phyloP scores from a whole-genome alignment of 2,113 vertebrate species.

The Glareola pratincola region DNA sequence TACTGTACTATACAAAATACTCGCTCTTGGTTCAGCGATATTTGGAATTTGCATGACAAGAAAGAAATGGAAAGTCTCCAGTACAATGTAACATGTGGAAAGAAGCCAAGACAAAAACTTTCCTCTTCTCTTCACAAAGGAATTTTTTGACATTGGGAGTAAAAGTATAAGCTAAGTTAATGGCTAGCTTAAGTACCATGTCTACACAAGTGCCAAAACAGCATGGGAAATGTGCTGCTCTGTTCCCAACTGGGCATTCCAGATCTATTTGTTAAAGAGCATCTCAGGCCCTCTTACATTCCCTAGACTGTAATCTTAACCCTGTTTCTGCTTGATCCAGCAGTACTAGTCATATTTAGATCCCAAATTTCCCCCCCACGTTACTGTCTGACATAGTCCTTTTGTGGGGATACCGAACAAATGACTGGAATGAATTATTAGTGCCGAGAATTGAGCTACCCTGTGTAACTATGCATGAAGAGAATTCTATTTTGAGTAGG shows the following conservation, averaged over 20 bases:
- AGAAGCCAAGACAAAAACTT: background rate
- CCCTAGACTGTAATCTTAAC: background rate
- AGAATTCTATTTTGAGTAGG: background rate
- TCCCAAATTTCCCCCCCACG: background rate
- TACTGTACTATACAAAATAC: background rate
- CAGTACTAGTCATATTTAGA: background rate
- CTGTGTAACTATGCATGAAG: background rate
- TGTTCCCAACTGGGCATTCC: background rate
- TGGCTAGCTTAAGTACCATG: background rate
- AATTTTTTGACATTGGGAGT: background rate
- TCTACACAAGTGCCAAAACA: background rate
- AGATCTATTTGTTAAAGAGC: background rate
- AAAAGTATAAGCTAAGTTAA: background rate
- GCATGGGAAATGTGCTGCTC: background rate
- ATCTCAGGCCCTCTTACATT: background rate
- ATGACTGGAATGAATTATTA: background rate
- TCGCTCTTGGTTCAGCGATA: background rate
- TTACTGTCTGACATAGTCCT: background rate
- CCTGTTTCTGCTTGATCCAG: background rate
- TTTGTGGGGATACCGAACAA: background rate
- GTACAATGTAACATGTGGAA: background rate
- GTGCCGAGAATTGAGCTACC: background rate
- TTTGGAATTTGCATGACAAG: background rate
- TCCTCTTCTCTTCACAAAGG: background rate
- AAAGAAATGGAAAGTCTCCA: background rate